Percentiles rank a stretch among this genome's conserved stretches.
Evolutionary conservation across 2,797 vertebrate genomes (phyloP).

Genomic region (Setipinna tenuifilis): DNA sequence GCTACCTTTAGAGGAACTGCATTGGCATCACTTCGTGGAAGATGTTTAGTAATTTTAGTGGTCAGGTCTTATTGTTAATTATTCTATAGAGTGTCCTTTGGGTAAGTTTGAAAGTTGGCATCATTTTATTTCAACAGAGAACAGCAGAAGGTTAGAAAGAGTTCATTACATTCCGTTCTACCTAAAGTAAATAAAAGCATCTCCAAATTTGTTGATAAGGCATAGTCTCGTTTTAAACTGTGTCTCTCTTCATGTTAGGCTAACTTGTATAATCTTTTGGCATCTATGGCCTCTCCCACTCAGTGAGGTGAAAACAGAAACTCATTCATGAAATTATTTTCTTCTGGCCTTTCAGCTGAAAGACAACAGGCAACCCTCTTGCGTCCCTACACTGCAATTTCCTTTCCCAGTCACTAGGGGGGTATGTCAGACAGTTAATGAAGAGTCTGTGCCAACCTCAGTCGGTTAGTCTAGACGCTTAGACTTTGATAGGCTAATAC

Average conservation of each 20-base stretch:
- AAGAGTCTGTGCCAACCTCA: background rate
- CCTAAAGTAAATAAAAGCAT: no score
- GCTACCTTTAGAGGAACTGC: background rate
- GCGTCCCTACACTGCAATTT: background rate
- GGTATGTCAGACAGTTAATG: constrained; percentile 46
- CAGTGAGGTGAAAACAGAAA: background rate
- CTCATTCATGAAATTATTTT: background rate
- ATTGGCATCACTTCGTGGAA: no score
- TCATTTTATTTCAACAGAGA: no score
- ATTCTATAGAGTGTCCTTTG: no score
- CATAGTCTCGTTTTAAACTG: background rate
- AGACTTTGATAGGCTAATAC: background rate
- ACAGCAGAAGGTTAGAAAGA: no score
- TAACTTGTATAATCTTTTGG: background rate
- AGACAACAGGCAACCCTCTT: background rate
- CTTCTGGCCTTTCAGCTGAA: background rate
- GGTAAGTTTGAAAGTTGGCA: no score
- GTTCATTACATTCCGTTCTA: no score
- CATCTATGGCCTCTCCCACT: background rate
- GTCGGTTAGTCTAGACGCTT: background rate
- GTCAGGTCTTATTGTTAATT: no score
- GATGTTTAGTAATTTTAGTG: background rate
- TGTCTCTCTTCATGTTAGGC: background rate
- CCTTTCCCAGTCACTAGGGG: constrained; percentile 39
- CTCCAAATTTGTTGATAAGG: no score